phyloP scores from a whole-genome alignment of 2,888 invertebrate species.

The Cryptocephalus primarius region DNA sequence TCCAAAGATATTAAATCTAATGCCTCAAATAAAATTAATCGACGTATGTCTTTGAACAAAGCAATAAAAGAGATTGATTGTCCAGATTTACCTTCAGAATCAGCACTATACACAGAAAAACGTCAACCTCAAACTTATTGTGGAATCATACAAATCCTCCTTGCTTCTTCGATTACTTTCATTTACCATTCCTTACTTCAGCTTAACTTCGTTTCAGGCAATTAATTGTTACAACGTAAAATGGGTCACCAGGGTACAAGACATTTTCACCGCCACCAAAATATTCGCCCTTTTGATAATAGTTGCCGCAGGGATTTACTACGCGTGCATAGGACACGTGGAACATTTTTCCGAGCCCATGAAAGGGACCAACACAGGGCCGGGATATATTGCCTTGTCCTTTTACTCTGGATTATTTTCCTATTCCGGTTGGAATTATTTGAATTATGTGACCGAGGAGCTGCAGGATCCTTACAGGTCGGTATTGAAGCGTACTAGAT shows the following conservation, averaged over 20 bases:
- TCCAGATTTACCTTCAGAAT: too few relatives aligned
- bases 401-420: conserved; percentile 89
- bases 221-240: conserved; percentile 95
- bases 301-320: conserved; percentile 68
- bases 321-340: conserved; percentile 60
- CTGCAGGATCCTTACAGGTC: conserved; percentile 70
- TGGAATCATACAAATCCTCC: too few relatives aligned
- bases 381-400: conserved; percentile 77
- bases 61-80: too few relatives aligned
- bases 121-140: too few relatives aligned
- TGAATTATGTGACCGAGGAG: conserved; percentile 92
- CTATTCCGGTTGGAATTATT: conserved; percentile 87
- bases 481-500: conserved; percentile 58
- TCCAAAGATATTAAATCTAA: too few relatives aligned
- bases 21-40: too few relatives aligned
- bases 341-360: conserved; percentile 70
- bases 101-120: too few relatives aligned
- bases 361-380: conserved; percentile 62
- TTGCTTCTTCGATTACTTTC: too few relatives aligned
- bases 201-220: conserved; percentile 22
- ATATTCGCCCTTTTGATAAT: conserved; percentile 74
- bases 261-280: conserved; percentile 88
- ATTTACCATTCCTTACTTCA: too few relatives aligned
- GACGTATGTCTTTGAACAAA: too few relatives aligned
- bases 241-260: conserved; percentile 90